A percentile compares a stretch with the other conserved stretches of the same genome.
Conservation (phyloP, 2,797 vertebrate species). For the Coccyzus lansbergi region DNA sequence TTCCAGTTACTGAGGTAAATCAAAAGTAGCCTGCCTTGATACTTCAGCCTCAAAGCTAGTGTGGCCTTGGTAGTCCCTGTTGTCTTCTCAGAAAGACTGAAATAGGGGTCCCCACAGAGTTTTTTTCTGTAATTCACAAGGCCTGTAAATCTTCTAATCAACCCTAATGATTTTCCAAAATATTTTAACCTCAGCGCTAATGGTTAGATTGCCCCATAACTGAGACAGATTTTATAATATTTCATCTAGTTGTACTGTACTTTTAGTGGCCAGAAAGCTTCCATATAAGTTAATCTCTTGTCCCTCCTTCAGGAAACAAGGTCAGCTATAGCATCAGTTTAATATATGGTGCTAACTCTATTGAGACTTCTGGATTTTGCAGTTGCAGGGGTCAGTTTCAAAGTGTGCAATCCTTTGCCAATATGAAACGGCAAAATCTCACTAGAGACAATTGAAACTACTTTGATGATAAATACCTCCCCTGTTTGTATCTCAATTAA, state of each 20-base stretch:
- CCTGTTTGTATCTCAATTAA: neutral
- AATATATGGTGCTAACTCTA: neutral
- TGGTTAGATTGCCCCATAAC: neutral
- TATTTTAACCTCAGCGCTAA: neutral
- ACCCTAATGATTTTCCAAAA: slow-evolving; percentile 1
- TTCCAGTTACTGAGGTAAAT: neutral
- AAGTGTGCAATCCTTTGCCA: neutral
- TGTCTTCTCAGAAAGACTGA: neutral
- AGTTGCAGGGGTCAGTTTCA: neutral
- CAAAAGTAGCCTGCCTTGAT: neutral
- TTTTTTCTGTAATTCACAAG: neutral
- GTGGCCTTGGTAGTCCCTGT: neutral
- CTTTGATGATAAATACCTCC: neutral
- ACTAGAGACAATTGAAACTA: neutral
- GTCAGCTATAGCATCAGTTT: slow-evolving; percentile 16
- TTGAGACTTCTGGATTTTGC: neutral
- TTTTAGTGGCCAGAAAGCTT: slow-evolving; percentile 35
- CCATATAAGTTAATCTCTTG: slow-evolving; percentile 26
- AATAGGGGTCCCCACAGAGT: neutral
- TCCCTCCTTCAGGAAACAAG: slow-evolving; percentile 40
- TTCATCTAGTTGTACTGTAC: slow-evolving; percentile 21
- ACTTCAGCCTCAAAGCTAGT: neutral
- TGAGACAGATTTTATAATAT: slow-evolving; percentile 11
- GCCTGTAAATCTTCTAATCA: neutral
- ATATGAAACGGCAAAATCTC: neutral